Base-by-base conservation (phyloP, 2,113 vertebrate species). In the Osmerus eperlanus region DNA sequence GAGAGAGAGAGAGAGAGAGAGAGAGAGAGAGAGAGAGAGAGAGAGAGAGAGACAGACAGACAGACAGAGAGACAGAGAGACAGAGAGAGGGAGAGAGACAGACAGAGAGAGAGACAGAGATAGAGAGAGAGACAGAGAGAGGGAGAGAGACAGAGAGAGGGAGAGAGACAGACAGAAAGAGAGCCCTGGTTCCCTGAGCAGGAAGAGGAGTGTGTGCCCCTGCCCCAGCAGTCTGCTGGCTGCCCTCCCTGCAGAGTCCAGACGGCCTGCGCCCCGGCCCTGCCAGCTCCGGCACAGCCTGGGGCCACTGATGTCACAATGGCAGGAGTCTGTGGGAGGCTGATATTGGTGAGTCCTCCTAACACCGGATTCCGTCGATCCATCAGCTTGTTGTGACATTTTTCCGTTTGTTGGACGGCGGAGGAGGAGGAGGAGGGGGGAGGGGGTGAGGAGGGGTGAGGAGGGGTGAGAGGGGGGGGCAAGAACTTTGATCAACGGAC, bases 241-340 rank as follows among this genome's bases (percentile, higher is more conserved):
- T 84, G 75, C 75, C 80, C 80, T 84, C 86, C 89, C 86, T 84
- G 84, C 79, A 75, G 83, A 84, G 88, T 89, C 89, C 91, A 91
- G 88, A 92, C 91, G 90, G 90, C 90, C 77, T 73, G 85, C 83
- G 85, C 87, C 85, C 76, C 8, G 83, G 80, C 79, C 81, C 83
- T 89, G 89, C 89, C 91, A 90, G 88, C 80, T 82, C 77, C 73
- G 74, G 85, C 83, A 75, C 90, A 83, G 85, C 80, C 83, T 85
- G 81, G 81, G 85, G 86, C 86, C 85, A 84, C 87, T 91, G 88
- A 91, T 91, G 90, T 91, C 91, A 91, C 83, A 83, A 83, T 85
- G 89, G 89, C 88, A 90, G 85, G 84, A 90, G 86, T 80, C 82
- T 72, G 91, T 91, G 81, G 91, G 91, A 86, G 90, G 89, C 89